Evolutionary conservation across 2,888 invertebrate genomes (phyloP).

Genomic region (Hedya salicella): DNA sequence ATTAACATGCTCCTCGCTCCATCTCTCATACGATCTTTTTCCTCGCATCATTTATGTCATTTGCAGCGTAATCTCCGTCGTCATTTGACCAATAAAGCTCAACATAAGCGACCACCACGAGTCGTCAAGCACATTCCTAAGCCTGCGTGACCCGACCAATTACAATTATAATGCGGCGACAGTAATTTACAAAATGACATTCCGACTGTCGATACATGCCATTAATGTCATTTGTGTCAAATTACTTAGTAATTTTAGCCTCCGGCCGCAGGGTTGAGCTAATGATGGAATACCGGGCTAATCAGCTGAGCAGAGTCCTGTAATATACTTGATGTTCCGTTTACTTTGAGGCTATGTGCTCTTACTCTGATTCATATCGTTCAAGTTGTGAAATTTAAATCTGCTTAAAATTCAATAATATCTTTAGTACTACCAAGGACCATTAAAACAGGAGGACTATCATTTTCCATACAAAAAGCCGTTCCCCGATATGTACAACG

Average conservation of each 20-base stretch:
- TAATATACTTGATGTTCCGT: slow-evolving; percentile 20
- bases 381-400: no score
- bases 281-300: slow-evolving; percentile 46
- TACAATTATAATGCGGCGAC: slow-evolving; percentile 62
- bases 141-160: slow-evolving; percentile 70
- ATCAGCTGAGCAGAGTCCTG: slow-evolving; percentile 30
- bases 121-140: slow-evolving; percentile 68
- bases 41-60: neutral
- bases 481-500: no score
- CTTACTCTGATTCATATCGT: neutral
- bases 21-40: neutral
- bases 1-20: neutral
- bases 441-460: no score
- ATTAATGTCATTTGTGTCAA: slow-evolving; percentile 71
- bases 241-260: slow-evolving; percentile 64
- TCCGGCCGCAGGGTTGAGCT: slow-evolving; percentile 54
- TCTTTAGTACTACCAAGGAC: no score
- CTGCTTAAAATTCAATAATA: no score
- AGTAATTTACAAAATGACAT: slow-evolving; percentile 77
- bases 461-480: no score
- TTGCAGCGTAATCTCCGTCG: slow-evolving; percentile 20
- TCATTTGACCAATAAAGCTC: slow-evolving; percentile 44
- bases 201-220: slow-evolving; percentile 69
- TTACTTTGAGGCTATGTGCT: slow-evolving; percentile 3
- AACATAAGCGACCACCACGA: slow-evolving; percentile 47